Evolutionary conservation across 2,888 invertebrate genomes (phyloP), one percentile per base, ranked within the genome.

Genomic region (Agriopis marginaria): DNA sequence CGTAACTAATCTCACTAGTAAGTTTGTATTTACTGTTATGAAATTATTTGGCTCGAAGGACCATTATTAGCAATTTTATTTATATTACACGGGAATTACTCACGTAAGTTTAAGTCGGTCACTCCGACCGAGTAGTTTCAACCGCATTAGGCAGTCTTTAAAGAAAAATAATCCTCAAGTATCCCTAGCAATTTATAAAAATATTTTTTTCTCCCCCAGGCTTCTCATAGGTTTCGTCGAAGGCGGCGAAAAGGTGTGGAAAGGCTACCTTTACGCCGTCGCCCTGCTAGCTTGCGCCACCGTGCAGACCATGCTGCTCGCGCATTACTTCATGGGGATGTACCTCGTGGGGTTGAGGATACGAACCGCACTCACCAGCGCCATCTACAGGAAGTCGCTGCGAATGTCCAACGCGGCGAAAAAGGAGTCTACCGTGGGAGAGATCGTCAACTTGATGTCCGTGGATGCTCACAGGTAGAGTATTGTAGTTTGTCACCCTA

Each of bases 241-340:
- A 77, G 89, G 90, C 58, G 76, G 86, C 49, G 95, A 97, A 71
- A 95, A 96, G 0, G 83, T 95, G 79, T 99, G 99, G 99, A 97
- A 97, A 86, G 99, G 99, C 45, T 97, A 97, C 79, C 86, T 98
- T 10, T 99, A 97, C 89, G 97, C 98, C 0, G 90, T 95, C 0
- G 86, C 96, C 1, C 95, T 99, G 69, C 96, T 99, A 75, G 80
- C 95, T 3, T 96, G 97, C 50, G 97, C 98, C 0, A 94, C 96
- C 0, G 84, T 97, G 0, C 98, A 98, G 89, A 98, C 99, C 0
- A 88, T 98, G 77, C 93, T 99, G 59, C 92, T 98, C 50, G 97
- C 98, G 2, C 98, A 98, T 84, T 99, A 99, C 89, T 99, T 98
- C 89, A 97, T 98, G 83, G 95, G 97, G 67, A 98, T 98, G 98